Percentiles rank a stretch among this genome's conserved stretches.
Conservation (phyloP, 2,797 vertebrate genomes). For the Micropoecilia bifurca region DNA sequence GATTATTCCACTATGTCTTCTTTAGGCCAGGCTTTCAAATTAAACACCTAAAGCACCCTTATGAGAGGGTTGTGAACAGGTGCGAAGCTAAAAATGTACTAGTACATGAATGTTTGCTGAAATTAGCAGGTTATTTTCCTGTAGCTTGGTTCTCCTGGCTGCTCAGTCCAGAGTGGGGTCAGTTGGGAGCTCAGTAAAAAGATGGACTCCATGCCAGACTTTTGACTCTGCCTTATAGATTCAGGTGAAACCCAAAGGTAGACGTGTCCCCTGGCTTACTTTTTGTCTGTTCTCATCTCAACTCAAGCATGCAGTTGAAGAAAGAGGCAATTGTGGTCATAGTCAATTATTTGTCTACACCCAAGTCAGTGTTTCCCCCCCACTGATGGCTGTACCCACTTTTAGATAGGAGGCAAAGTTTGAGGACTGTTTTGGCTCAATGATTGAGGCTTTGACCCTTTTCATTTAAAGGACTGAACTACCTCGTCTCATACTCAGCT, state of each 20-base stretch:
- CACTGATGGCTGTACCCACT: not conserved
- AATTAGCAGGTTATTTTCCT: not conserved
- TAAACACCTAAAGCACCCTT: not conserved
- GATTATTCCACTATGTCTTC: not conserved
- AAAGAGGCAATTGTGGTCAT: not conserved
- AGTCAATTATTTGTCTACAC: not conserved
- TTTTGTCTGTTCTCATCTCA: not conserved
- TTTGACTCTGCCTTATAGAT: not conserved
- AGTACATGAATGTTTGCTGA: not conserved
- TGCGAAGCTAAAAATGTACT: no score
- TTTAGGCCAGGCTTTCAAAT: not conserved
- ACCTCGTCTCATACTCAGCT: not conserved
- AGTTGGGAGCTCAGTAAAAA: not conserved
- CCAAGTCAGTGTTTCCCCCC: not conserved
- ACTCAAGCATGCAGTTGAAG: not conserved
- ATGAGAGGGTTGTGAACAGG: not conserved
- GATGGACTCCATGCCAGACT: not conserved
- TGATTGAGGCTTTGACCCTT: not conserved
- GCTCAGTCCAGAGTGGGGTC: not conserved
- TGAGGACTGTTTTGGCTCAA: not conserved
- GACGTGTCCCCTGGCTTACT: not conserved
- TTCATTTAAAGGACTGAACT: not conserved
- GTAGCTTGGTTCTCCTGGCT: not conserved
- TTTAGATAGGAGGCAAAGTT: not conserved
- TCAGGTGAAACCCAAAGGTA: not conserved